Base-by-base conservation (phyloP, 2,888 invertebrate genomes). In the Priocnemis perturbator region DNA sequence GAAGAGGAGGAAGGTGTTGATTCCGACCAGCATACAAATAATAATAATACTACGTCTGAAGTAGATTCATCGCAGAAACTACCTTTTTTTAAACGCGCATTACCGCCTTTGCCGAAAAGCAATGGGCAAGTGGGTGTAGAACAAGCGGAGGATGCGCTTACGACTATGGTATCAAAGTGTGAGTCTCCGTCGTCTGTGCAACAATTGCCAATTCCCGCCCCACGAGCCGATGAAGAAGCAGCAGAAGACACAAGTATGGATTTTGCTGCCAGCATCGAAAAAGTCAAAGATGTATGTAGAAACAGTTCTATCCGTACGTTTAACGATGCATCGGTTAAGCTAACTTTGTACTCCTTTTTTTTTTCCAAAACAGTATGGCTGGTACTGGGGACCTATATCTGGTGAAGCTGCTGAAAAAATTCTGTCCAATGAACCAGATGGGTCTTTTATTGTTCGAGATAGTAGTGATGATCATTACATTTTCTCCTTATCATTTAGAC, bases 321-420 rank as follows among this genome's bases (percentile, higher is more conserved):
- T 11, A 20, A 19, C n/a, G n/a, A 53, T 11, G 56, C 45, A 3
- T 17, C 37, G 17, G 37, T 57, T 44, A n/a, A 37, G n/a, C 48
- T 14, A 52, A 48, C 65, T 63, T n/a, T 64, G 20, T 20, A 11
- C 68, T 19, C 47, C 20, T 37, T 45, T 52, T 48, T 52, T 67
- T 47, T 71, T 55, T 63, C 5, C 5, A 2, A 5, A 89, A 77
- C 88, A 97, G 96, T 97, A 95, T 88, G 97, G 97, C 53, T 97
- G 97, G 97, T 97, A 97, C 88, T 97, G 97, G 97, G 97, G 97
- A 71, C 97, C 97, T 45, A 93, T 97, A 84, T 96, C 96, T 23
- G 95, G 96, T 64, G 96, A 97, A 89, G 94, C 95, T 69, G 97
- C 97, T 0, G 97, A 97, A 89, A 96, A 96, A 90, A 94, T 97